Evolutionary conservation across 2,888 invertebrate species (phyloP), one percentile per base, ranked within the genome.

Genomic region (Epistrophe grossulariae): DNA sequence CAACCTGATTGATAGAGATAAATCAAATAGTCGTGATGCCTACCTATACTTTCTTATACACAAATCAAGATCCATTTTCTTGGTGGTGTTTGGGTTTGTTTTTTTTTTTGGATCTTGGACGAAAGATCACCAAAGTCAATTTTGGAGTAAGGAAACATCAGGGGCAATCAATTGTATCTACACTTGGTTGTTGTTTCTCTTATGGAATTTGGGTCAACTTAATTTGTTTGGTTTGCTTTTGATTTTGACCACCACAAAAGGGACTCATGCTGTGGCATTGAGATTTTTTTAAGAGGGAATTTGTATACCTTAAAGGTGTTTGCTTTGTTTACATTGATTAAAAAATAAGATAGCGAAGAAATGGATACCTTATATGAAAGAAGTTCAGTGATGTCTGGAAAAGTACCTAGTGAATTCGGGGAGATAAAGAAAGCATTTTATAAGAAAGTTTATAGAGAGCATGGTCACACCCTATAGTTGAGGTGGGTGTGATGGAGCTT

Each of bases 1-100:
- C 48, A 45, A 66, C 28, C 66, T 66, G 66, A 66, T 66, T 66
- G n/a, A 48, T 66, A 45, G 45, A 48, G 66, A 66, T 66, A 66
- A 66, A 66, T 66, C 66, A 66, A 66, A 31, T 45, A 48, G 45
- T 66, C 59, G 62, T 66, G 66, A n/a, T 48, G 4, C n/a, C 66
- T 45, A 43, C 43, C 5, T 43, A 43, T 43, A 24, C 1, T 0
- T n/a, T 3, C 17, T 2, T 45, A 31, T 45, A 31, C 28, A 28
- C n/a, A 13, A 64, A 64, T 17, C 11, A 48, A 45, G 31, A 31
- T 28, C 45, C 43, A 64, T 45, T 45, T 35, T 35, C 7, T 7
- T 35, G 7, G 0, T 45, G 43, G 43, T 24, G 19, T 19, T 50
- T 43, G n/a, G n/a, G n/a, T n/a, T 15, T 15, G n/a, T 45, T 48